Percentiles rank a stretch among this genome's conserved stretches.
Evolutionary conservation across 2,113 vertebrate species (phyloP).

Genomic region (Anguilla japonica): DNA sequence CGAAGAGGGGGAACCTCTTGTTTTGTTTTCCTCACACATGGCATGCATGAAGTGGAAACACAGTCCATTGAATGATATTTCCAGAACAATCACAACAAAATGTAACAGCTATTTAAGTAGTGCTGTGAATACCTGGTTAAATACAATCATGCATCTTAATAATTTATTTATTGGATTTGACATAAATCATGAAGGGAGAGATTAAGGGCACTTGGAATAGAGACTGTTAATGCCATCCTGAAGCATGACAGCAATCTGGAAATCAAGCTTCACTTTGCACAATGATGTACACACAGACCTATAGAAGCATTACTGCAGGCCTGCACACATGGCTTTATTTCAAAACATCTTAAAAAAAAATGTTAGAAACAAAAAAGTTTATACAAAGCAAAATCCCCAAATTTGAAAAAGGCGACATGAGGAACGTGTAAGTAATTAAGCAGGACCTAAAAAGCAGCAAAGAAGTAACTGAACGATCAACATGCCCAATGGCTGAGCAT

Average conservation of each 20-base stretch:
- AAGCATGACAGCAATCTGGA: neutral
- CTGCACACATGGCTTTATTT: neutral
- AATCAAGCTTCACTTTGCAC: neutral
- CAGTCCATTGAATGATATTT: neutral
- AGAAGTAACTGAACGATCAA: constrained; percentile 3
- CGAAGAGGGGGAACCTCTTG: neutral
- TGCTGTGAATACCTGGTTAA: neutral
- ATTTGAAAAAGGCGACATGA: neutral
- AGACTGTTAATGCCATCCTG: neutral
- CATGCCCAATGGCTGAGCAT: neutral
- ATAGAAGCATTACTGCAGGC: neutral
- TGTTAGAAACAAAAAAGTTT: neutral
- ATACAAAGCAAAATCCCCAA: neutral
- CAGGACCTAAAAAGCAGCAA: neutral
- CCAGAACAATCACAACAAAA: neutral
- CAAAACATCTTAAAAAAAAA: neutral
- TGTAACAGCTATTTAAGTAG: neutral
- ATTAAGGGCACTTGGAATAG: neutral
- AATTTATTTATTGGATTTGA: constrained; percentile 2
- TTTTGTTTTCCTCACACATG: neutral
- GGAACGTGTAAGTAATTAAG: neutral
- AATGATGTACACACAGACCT: neutral
- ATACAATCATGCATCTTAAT: constrained; percentile 18
- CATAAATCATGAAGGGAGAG: neutral
- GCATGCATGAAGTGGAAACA: neutral